phyloP scores from a whole-genome alignment of 2,113 vertebrate genomes.

The Bos taurus region ARS-UCD2.0 NC_037333.1:29293501-29294000 shows the following conservation, averaged over 20 bases:
- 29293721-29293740: background rate
- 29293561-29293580: background rate
- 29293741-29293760: background rate
- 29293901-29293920: constrained; percentile 2
- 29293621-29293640: background rate
- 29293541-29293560: background rate
- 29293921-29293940: constrained; percentile 14
- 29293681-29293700: background rate
- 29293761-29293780: background rate
- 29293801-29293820: background rate
- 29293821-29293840: background rate
- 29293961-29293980: background rate
- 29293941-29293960: constrained; percentile 25
- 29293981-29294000: constrained; percentile 27
- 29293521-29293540: background rate
- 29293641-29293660: background rate
- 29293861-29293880: background rate
- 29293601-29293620: background rate
- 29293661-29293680: background rate
- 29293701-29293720: background rate
- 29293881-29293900: background rate
- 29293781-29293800: background rate
- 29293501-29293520: background rate
- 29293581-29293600: background rate
- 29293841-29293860: background rate